phyloP scores from a whole-genome alignment of 2,797 vertebrate species.

The Taenioides sp. region DNA sequence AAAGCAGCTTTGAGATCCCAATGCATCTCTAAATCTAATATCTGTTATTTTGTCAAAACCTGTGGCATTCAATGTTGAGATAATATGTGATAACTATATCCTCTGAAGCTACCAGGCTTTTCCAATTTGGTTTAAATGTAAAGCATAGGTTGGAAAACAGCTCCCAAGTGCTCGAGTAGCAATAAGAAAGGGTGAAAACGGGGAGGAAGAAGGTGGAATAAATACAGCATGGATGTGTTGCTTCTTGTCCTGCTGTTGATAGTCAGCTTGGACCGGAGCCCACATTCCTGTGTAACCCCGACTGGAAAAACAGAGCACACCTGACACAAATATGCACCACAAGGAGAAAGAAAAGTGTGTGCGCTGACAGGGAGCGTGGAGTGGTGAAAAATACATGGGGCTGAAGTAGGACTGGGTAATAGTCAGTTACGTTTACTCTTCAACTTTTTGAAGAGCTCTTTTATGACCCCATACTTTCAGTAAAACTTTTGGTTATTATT shows the following conservation, averaged over 20 bases:
- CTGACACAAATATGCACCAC: conserved; percentile 76
- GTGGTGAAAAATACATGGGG: conserved; percentile 18
- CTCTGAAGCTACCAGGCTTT: background rate
- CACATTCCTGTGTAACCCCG: conserved; percentile 75
- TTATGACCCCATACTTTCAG: too few relatives aligned
- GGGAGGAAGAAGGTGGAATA: conserved; percentile 37
- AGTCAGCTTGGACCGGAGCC: conserved; percentile 73
- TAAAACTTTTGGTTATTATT: too few relatives aligned
- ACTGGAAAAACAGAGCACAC: conserved; percentile 80
- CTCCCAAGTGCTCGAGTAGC: conserved; percentile 24
- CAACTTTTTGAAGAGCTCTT: background rate
- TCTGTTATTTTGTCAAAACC: background rate
- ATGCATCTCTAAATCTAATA: background rate
- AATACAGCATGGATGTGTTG: conserved; percentile 72
- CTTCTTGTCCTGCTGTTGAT: conserved; percentile 76
- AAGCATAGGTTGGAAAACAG: conserved; percentile 11
- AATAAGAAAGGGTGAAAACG: conserved; percentile 23
- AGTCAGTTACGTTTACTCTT: background rate
- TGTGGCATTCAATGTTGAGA: background rate
- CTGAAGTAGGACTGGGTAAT: conserved; percentile 9
- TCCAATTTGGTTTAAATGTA: background rate
- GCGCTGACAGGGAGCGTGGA: conserved; percentile 27
- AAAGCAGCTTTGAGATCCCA: background rate
- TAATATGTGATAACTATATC: background rate
- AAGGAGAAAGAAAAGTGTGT: conserved; percentile 40